A percentile compares a stretch with the other conserved stretches of the same genome.
phyloP scores from a whole-genome alignment of 2,888 invertebrate species.

The Tiliacea aurago region DNA sequence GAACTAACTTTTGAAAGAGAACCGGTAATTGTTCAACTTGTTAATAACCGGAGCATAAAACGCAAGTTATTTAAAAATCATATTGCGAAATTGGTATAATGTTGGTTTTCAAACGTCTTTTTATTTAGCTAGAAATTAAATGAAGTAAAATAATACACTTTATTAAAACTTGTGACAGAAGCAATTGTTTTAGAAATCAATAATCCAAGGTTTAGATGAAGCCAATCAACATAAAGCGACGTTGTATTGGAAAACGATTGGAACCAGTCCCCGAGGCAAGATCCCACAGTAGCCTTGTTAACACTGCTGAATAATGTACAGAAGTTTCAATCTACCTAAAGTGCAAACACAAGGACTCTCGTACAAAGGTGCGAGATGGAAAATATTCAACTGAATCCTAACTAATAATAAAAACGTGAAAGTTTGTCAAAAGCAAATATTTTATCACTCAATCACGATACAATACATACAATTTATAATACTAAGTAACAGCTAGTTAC shows the following conservation, averaged over 20 bases:
- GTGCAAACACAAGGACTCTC: background rate
- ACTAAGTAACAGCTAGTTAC: background rate
- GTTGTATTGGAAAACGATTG: slow-evolving; percentile 62
- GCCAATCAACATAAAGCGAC: slow-evolving; percentile 51
- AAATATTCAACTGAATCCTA: background rate
- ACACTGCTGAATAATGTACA: slow-evolving; percentile 11
- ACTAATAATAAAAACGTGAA: background rate
- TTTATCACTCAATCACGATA: background rate
- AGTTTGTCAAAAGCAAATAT: background rate
- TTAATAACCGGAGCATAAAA: background rate
- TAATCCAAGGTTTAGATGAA: slow-evolving; percentile 44
- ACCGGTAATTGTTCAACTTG: background rate
- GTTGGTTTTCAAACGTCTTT: background rate
- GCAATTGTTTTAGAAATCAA: slow-evolving; percentile 58
- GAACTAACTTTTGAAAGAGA: background rate
- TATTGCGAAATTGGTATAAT: background rate
- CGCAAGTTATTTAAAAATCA: slow-evolving; percentile 3
- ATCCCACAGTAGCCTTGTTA: slow-evolving; percentile 1
- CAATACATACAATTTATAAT: background rate
- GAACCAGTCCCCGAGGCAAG: slow-evolving; percentile 25
- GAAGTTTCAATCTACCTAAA: slow-evolving; percentile 32
- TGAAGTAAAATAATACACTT: slow-evolving; percentile 19
- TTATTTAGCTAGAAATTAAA: slow-evolving; percentile 12
- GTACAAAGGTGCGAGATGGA: background rate
- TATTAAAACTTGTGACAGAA: slow-evolving; percentile 40